Evolutionary conservation across 2,888 invertebrate genomes (phyloP).

Genomic region (Yponomeuta plumbellus): DNA sequence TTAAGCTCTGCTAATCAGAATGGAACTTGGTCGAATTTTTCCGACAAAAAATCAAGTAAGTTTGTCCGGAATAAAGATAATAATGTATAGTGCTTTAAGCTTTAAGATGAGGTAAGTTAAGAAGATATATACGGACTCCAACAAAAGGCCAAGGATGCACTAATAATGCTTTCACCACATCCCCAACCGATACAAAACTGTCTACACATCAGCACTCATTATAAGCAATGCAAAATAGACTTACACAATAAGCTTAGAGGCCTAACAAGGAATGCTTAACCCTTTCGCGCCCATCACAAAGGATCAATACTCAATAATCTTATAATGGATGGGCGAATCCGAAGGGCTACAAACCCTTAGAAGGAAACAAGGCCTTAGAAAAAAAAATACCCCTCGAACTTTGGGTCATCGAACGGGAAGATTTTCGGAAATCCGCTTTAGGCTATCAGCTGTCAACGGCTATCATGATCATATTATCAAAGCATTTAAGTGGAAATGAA

Average conservation of each 20-base stretch:
- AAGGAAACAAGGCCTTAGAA: background rate
- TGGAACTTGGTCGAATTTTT: too few relatives aligned
- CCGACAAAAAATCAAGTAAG: too few relatives aligned
- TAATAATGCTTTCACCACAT: too few relatives aligned
- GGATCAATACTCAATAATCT: conserved; percentile 72
- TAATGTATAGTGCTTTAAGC: too few relatives aligned
- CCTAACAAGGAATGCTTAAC: conserved; percentile 55
- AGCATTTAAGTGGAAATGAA: background rate
- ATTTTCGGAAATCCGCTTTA: conserved; percentile 13
- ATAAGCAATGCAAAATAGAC: conserved; percentile 2
- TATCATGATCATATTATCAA: background rate
- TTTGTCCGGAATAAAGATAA: too few relatives aligned
- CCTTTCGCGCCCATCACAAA: conserved; percentile 66
- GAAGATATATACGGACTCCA: too few relatives aligned
- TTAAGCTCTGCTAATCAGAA: too few relatives aligned
- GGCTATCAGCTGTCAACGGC: conserved; percentile 5
- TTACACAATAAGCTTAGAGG: conserved; percentile 30
- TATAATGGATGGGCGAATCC: conserved; percentile 45
- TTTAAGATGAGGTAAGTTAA: too few relatives aligned
- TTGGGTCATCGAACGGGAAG: conserved; percentile 4
- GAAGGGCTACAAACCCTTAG: background rate
- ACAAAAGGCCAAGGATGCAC: too few relatives aligned
- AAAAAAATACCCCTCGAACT: background rate
- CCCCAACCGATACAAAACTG: too few relatives aligned
- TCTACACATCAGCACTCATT: background rate